phyloP scores from a whole-genome alignment of 2,797 vertebrate species.

The Lutjanus argentimaculatus region DNA sequence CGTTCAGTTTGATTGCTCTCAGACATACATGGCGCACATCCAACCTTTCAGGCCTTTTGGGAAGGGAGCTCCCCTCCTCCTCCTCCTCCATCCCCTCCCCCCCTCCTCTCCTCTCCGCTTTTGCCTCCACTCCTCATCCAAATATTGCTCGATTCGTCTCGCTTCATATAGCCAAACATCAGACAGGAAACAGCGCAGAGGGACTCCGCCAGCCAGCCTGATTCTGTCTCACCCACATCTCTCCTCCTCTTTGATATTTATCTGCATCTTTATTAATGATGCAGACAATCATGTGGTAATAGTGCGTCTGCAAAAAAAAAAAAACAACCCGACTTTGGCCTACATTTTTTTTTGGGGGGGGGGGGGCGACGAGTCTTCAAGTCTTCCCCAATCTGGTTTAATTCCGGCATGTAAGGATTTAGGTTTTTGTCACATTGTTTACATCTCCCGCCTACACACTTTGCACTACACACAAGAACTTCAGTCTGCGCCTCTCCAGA shows the following conservation, averaged over 20 bases:
- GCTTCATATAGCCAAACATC: constrained; percentile 69
- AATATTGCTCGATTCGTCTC: constrained; percentile 77
- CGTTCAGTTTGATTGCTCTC: constrained; percentile 76
- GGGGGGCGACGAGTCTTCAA: no score
- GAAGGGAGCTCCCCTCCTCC: constrained; percentile 61
- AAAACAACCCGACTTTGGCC: constrained; percentile 53
- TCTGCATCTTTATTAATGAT: constrained; percentile 61
- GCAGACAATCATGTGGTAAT: constrained; percentile 35
- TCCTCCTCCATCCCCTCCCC: constrained; percentile 46
- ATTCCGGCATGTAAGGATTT: constrained; percentile 57
- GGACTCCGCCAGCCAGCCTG: constrained; percentile 61
- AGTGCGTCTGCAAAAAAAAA: constrained; percentile 28
- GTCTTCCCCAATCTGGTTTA: constrained; percentile 38
- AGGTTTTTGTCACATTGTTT: constrained; percentile 71
- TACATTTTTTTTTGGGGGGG: constrained; percentile 52
- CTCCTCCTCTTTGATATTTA: constrained; percentile 68
- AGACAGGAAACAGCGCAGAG: constrained; percentile 67
- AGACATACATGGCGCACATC: constrained; percentile 67
- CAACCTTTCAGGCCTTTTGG: constrained; percentile 74
- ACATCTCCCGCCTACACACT: constrained; percentile 58
- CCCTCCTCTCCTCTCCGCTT: constrained; percentile 15
- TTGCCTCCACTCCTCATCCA: constrained; percentile 63
- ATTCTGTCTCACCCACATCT: constrained; percentile 66
- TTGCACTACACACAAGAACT: constrained; percentile 61
- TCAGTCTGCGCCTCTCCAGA: constrained; percentile 55